Evolutionary conservation across 2,113 vertebrate species (phyloP).

Genomic region (Siphamia tubifer): DNA sequence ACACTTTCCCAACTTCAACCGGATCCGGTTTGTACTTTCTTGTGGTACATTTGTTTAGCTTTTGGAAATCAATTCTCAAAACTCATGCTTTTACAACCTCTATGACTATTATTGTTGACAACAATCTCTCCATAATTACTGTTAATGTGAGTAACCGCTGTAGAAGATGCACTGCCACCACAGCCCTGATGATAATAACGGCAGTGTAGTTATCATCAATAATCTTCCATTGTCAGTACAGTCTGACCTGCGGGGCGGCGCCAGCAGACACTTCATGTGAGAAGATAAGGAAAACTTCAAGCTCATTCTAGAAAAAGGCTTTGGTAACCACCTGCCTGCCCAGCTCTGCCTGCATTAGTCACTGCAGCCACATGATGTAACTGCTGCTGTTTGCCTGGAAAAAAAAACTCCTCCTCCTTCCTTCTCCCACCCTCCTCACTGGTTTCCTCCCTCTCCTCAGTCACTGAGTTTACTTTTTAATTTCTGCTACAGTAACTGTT

Average conservation of each 20-base stretch:
- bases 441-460: too few species aligned
- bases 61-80: too few species aligned
- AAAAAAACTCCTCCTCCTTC: slow-evolving; percentile 4
- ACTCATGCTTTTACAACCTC: too few species aligned
- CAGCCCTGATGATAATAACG: not conserved
- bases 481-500: not conserved
- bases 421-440: too few species aligned
- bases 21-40: too few species aligned
- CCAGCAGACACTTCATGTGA: not conserved
- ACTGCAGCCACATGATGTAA: slow-evolving; percentile 53
- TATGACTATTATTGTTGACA: too few species aligned
- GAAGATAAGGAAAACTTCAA: slow-evolving; percentile 36
- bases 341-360: not conserved
- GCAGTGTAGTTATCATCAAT: not conserved
- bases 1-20: too few species aligned
- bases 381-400: slow-evolving; percentile 4
- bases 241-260: not conserved
- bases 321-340: slow-evolving; percentile 42
- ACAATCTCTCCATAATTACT: not conserved
- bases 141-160: not conserved
- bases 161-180: not conserved
- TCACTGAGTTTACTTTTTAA: not conserved
- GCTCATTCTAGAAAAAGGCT: slow-evolving; percentile 44
- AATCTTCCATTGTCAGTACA: not conserved
- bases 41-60: too few species aligned